Evolutionary conservation across 2,888 invertebrate species (phyloP), one percentile per base, ranked within the genome.

Genomic region (Drosophila algonquin): DNA sequence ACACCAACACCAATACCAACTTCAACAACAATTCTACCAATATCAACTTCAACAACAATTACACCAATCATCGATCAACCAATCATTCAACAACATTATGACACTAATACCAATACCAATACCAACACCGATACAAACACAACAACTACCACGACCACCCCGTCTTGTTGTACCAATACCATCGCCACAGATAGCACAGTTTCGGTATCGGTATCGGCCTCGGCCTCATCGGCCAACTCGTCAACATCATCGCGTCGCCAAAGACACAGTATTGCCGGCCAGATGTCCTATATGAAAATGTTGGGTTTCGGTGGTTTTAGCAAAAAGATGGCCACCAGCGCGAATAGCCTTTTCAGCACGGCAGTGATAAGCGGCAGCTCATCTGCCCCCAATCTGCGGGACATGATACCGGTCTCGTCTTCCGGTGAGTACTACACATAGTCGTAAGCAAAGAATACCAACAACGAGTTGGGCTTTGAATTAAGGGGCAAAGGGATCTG

Each of bases 291-390:
- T 95, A 96, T 96, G 94, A 96, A 96, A 95, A 95, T 96, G 95
- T 94, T 96, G 94, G 96, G 96, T 90, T 95, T 96, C 93, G 92
- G 92, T 90, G 95, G 94, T 90, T 94, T 94, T 91, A 94, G 94
- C 90, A 95, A 95, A 93, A 95, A 94, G 92, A 93, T 94, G 89
- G 93, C 94, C 81, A 94, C 92, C 92, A 95, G 95, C 87, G 94
- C 96, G 80, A 97, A 96, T 92, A 97, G 97, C 74, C 95, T 98
- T 83, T 98, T 98, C 94, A 97, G 97, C 92, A 98, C 98, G 71
- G 98, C 98, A 73, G 98, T 98, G 90, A 98, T 98, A 92, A 97
- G 97, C 89, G 98, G 98, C 81, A 97, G 97, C 90, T 97, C 97
- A 88, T 97, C 97, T 85, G 97, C 97, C 59, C 98, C 98, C 53